phyloP scores from a whole-genome alignment of 2,113 vertebrate species.

The Athene noctua region DNA sequence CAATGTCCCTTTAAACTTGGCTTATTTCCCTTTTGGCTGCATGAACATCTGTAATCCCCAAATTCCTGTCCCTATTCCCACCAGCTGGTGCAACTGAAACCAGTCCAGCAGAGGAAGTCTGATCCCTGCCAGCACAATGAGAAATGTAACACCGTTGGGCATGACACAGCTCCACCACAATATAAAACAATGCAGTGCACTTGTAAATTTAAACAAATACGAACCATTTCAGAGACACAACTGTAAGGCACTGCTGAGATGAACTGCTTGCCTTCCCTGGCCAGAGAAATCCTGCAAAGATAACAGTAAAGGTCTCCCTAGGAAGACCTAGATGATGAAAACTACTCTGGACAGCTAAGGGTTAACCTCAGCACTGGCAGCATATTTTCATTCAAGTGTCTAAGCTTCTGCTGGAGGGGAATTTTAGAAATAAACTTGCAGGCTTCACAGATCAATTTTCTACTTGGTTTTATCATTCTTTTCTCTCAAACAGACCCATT shows the following conservation, averaged over 20 bases:
- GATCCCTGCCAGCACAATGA: neutral
- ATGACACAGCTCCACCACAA: neutral
- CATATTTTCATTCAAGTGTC: slow-evolving; percentile 39
- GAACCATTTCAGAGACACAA: neutral
- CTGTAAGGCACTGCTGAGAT: neutral
- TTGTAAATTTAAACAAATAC: neutral
- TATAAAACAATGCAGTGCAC: neutral
- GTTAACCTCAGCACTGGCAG: slow-evolving; percentile 43
- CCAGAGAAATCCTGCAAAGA: neutral
- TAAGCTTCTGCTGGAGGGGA: slow-evolving; percentile 57
- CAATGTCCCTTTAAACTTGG: neutral
- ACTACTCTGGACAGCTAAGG: neutral
- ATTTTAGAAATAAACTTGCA: slow-evolving; percentile 71
- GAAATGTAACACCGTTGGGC: neutral
- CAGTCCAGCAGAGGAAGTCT: neutral
- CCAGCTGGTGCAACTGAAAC: slow-evolving; percentile 9
- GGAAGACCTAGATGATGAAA: neutral
- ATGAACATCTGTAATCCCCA: slow-evolving; percentile 21
- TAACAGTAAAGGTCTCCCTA: neutral
- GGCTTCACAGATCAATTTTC: slow-evolving; percentile 70
- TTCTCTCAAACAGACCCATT: neutral
- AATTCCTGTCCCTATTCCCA: slow-evolving; percentile 25
- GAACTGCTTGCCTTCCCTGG: neutral
- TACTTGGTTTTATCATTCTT: slow-evolving; percentile 60
- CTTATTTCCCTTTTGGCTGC: neutral